Evolutionary conservation across 37 sponge, comb jelly and placozoan genomes (phyloP), one percentile per base, ranked within the genome.

Genomic region (Cladorhizidae sp.): DNA sequence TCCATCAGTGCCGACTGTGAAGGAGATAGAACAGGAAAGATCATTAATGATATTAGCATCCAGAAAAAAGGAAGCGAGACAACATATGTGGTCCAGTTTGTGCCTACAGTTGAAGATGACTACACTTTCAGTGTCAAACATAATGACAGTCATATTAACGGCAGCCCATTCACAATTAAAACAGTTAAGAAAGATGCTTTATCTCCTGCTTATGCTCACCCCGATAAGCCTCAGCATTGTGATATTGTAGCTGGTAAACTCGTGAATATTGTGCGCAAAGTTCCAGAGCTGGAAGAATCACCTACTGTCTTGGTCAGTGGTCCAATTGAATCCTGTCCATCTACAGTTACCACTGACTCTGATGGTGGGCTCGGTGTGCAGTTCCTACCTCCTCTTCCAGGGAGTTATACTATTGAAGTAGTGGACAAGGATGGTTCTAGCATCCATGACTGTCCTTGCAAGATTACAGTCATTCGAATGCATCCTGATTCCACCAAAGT

Each of bases 161-260:
- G 86, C 0, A 80, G 82, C 51, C 92, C 92, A 55, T 91, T 88
- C 80, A 40, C 38, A 35, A 77, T 91, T 43, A 83, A 87, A 70
- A 84, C 86, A 7, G 74, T 90, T 23, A 84, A 83, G 42, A 77
- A 64, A 36, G 85, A 64, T 43, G 70, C 67, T 0, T 55, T 78
- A 22, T 52, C 81, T 55, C 68, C 73, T 0, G 76, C 62, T 26
- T 72, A 45, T 15, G 72, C 29, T 11, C 80, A 67, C 29, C 72
- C 61, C 1, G 71, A 49, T 18, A 71, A 43, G 2, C 32, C 41
- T 41, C 17, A 23, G 11, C 78, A 38, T 11, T 42, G 62, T 31
- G 81, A 64, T 51, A 83, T 88, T 7, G 58, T 76, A 50, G 70
- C 65, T 72, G 81, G 67, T 1, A 5, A 58, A 29, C 78, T 79